These are phyloP conservation scores for Scarus forsteni DNA, from an alignment of 2,797 vertebrate genomes.

Conservation along the genomic window DNA sequence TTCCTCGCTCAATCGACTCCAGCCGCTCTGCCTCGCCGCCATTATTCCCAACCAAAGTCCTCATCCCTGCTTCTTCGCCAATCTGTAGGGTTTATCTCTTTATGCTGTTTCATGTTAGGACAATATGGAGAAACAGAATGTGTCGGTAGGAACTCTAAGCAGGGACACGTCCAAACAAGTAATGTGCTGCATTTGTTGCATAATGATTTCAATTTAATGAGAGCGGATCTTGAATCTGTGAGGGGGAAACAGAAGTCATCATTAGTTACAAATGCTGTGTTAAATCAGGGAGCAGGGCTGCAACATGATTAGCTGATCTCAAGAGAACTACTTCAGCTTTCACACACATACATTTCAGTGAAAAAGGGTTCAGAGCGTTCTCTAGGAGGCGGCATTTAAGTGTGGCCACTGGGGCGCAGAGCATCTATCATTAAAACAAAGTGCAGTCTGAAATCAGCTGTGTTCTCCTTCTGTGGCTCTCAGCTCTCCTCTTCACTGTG, in stretches of 20 bases:
- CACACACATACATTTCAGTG: conserved; percentile 40
- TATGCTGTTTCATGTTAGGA: conserved; percentile 13
- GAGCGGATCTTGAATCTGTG: conserved; percentile 29
- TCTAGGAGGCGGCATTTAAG: conserved; percentile 67
- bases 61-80: conserved; percentile 17
- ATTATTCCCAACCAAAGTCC: conserved; percentile 49
- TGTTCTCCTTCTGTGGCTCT: conserved; percentile 49
- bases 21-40: conserved; percentile 49
- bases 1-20: conserved; percentile 56
- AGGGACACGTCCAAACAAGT: conserved; percentile 32
- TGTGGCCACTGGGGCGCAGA: conserved; percentile 63
- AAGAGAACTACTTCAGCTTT: conserved; percentile 35
- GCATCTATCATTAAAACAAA: conserved; percentile 81
- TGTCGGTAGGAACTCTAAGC: conserved; percentile 16
- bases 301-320: conserved; percentile 37
- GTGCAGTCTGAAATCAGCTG: conserved; percentile 63
- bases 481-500: conserved; percentile 32
- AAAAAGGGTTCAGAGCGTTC: conserved; percentile 65
- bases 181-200: conserved; percentile 20
- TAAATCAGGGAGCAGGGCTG: conserved; percentile 31
- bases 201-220: conserved; percentile 49
- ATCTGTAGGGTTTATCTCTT: conserved; percentile 11
- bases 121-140: background rate
- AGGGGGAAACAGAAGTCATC: conserved; percentile 38
- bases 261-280: conserved; percentile 55